Base-by-base conservation (phyloP, 1,140 invertebrate genomes). In the Tribolium castaneum region DNA sequence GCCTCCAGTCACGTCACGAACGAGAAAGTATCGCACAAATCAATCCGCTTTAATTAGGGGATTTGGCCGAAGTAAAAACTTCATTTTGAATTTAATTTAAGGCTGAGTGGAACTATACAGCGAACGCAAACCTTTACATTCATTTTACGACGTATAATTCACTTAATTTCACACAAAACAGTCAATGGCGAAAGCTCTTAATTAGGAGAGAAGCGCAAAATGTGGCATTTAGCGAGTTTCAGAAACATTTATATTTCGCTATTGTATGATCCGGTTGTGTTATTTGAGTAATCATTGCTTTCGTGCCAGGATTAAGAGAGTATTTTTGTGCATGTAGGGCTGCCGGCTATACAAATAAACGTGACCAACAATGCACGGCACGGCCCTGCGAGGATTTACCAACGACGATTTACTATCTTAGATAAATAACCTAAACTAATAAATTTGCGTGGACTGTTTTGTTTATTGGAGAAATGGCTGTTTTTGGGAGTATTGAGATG, bases 281-380 rank as follows among this genome's bases (percentile, higher is more conserved):
- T 66, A 66, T 66, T 66, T 35, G 30, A 66, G 59, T 66, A 66
- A 66, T 66, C 59, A 66, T 66, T n/a, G 59, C 59, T 66, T 66
- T 34, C 30, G 30, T 30, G 30, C 25, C 14, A 5, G 59, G 59
- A 66, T 66, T 30, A 35, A 30, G 10, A 12, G 3, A 5, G 25
- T 66, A 34, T 66, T 66, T 35, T 66, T 66, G 12, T 13, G 34
- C 34, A 35, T 66, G 30, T 66, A 13, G 12, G 19, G 59, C n/a
- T 66, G 6, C 2, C 25, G 12, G 25, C 12, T 35, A 35, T 35
- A 35, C 59, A 66, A 66, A 66, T 39, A 30, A 10, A 59, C 54
- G 54, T 59, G 54, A 59, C 54, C 54, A 30, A 30, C 54, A 59
- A 59, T 59, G 19, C 22, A 25, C 22, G 10, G 54, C 30, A 59